Conservation (phyloP, 1,140 invertebrate genomes). For the Hypsibius dujardini region DNA sequence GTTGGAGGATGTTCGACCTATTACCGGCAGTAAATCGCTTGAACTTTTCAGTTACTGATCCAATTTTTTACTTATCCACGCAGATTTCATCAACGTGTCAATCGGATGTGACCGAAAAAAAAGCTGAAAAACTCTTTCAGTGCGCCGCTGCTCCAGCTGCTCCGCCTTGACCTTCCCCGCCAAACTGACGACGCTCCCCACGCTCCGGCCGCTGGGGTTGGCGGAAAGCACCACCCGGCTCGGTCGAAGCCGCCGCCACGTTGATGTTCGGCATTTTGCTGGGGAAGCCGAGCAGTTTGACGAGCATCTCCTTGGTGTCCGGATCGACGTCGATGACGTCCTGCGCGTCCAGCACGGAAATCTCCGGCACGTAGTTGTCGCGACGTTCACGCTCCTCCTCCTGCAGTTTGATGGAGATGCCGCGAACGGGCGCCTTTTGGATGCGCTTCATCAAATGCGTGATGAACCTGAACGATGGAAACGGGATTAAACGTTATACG, state of each 20-base stretch:
- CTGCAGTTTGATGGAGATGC: constrained; percentile 96
- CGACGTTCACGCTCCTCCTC: constrained; percentile 95
- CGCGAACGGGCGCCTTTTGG: constrained; percentile 80
- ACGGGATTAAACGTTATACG: too few species aligned
- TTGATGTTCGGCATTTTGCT: neutral
- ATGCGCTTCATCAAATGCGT: constrained; percentile 98
- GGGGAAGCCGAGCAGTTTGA: constrained; percentile 49
- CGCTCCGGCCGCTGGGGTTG: constrained; percentile 30
- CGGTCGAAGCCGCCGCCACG: neutral
- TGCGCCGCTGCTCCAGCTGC: too few species aligned
- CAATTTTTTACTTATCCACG: too few species aligned
- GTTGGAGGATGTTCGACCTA: too few species aligned
- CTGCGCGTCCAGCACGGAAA: constrained; percentile 33
- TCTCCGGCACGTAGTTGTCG: constrained; percentile 96
- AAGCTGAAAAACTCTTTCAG: too few species aligned
- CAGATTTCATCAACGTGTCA: too few species aligned
- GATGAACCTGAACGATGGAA: constrained; percentile 52
- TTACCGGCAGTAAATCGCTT: too few species aligned
- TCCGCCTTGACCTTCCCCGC: too few species aligned
- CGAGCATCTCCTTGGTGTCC: constrained; percentile 96
- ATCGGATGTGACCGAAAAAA: too few species aligned
- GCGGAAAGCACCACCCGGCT: constrained; percentile 1
- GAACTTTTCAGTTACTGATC: too few species aligned
- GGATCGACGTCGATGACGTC: constrained; percentile 88
- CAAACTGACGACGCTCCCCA: too few species aligned